Evolutionary conservation across 1,140 invertebrate genomes (phyloP).

Genomic region (Aphelinus certus): DNA sequence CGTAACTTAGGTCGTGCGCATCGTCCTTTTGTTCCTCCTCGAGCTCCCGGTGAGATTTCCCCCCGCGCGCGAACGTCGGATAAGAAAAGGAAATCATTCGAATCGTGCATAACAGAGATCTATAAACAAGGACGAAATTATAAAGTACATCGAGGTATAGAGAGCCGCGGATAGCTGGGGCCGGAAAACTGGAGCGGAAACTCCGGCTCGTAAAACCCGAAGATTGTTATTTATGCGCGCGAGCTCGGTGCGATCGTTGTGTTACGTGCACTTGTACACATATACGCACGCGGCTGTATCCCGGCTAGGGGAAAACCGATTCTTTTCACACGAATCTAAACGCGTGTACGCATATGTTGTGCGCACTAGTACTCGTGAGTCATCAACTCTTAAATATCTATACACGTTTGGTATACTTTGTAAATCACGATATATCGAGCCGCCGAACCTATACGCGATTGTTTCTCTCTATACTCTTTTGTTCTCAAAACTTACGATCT

Average conservation of each 20-base stretch:
- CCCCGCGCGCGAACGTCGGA: background rate
- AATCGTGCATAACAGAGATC: background rate
- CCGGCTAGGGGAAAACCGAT: background rate
- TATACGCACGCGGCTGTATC: background rate
- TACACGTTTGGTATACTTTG: background rate
- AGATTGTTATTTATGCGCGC: conserved; percentile 2
- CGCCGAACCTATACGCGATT: conserved; percentile 18
- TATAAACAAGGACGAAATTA: background rate
- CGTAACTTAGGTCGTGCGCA: background rate
- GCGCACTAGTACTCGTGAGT: too few relatives aligned
- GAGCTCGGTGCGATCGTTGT: background rate
- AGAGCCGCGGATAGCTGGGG: too few relatives aligned
- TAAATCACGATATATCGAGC: conserved; percentile 16
- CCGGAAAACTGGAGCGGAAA: conserved; percentile 22
- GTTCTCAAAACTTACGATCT: conserved; percentile 19
- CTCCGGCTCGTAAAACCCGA: conserved; percentile 15
- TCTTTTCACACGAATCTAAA: background rate
- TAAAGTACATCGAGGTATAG: conserved; percentile 5
- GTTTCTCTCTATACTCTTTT: conserved; percentile 5
- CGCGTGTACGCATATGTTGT: background rate
- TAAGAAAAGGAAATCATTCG: background rate
- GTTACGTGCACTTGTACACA: background rate
- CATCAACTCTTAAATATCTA: too few relatives aligned
- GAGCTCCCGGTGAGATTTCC: too few relatives aligned
- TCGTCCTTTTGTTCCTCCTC: background rate